Evolutionary conservation across 2,888 invertebrate species (phyloP).

Genomic region (Hypena proboscidalis): DNA sequence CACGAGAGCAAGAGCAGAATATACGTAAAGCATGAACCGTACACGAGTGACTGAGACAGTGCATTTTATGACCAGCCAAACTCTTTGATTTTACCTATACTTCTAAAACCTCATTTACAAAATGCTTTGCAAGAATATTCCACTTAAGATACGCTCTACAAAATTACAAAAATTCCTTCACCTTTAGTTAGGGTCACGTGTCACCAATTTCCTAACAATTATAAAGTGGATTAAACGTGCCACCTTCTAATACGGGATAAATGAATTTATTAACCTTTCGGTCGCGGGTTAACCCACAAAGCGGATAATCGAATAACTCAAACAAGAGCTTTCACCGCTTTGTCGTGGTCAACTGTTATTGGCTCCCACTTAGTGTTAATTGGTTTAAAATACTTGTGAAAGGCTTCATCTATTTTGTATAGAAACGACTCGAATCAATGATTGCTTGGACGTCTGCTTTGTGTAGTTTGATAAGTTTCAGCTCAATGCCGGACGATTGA

Average conservation of each 20-base stretch:
- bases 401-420: conserved; percentile 12
- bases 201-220: too few relatives aligned
- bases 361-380: conserved; percentile 20
- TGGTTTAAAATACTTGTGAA: conserved; percentile 17
- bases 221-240: background rate
- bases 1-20: too few relatives aligned
- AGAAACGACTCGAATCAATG: conserved; percentile 1
- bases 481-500: background rate
- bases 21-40: too few relatives aligned
- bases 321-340: conserved; percentile 20
- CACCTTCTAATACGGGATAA: background rate
- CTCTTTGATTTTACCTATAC: too few relatives aligned
- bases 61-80: too few relatives aligned
- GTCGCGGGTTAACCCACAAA: conserved; percentile 6
- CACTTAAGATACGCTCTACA: too few relatives aligned
- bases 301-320: conserved; percentile 12
- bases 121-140: too few relatives aligned
- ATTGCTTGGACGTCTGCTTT: conserved; percentile 6
- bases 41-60: too few relatives aligned
- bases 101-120: too few relatives aligned
- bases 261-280: conserved; percentile 10
- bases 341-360: conserved; percentile 20
- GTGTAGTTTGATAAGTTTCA: conserved; percentile 5
- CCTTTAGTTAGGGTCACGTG: too few relatives aligned
- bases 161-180: too few relatives aligned